Base-by-base conservation (phyloP, 2,888 invertebrate species). In the Microplitis manilae region DNA sequence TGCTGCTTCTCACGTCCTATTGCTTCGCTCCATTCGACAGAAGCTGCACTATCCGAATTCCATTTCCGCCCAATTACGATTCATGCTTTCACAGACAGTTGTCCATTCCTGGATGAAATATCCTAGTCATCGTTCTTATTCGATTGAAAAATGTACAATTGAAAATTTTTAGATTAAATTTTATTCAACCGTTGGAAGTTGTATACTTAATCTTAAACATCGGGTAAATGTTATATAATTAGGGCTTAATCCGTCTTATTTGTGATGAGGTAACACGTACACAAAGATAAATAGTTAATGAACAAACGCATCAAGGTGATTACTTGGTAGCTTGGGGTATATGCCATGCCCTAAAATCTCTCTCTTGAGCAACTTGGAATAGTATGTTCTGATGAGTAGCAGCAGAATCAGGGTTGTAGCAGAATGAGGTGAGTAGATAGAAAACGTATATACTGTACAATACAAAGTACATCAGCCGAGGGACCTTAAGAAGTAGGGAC, bases 61-160 rank as follows among this genome's bases (percentile, higher is more conserved):
- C 85, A 86, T 87, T 87, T 87, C 86, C 86, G 86, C 86, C 84
- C 86, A 87, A 87, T 86, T 87, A 86, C 86, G 85, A 86, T 86
- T 87, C 86, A 86, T 86, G 86, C 86, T 84, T 74, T 77, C 17
- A 41, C 77, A 61, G 69, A 60, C 62, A 65, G 68, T 68, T 68
- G 60, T 74, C 59, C 62, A 77, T 70, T 74, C 38, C 59, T 30
- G 59, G 68, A 67, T 77, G 60, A 50, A 50, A 50, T 50, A 50
- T 50, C 30, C 50, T 50, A 50, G 50, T 50, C 50, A 50, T 50
- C 50, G 50, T 50, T 8, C 50, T 50, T 50, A 50, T 50, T 50
- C 50, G 50, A 50, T 50, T 30, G 30, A 30, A 30, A 30, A 30
- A 30, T 30, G 30, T 30, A 30, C 50, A 13, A 50, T 50, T 50